Evolutionary conservation across 1,140 invertebrate genomes (phyloP).

Genomic region (Sitobion miscanthi): DNA sequence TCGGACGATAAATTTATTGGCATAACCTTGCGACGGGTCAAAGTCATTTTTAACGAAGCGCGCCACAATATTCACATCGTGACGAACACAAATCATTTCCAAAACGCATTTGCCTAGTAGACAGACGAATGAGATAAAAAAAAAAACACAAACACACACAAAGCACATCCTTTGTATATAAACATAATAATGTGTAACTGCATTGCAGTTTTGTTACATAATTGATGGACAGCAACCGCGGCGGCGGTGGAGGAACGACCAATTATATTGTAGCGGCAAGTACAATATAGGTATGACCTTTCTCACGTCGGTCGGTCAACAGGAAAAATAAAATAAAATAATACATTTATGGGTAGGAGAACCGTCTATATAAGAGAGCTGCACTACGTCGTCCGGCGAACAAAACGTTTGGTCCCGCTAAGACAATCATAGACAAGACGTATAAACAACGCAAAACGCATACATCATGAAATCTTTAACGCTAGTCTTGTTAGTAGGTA

Average conservation of each 20-base stretch:
- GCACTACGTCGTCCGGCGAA: neutral
- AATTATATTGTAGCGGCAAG: neutral
- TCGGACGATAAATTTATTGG: neutral
- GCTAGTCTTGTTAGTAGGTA: conserved; percentile 32
- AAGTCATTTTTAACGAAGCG: conserved; percentile 30
- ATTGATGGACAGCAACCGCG: neutral
- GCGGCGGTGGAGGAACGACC: neutral
- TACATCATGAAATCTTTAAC: conserved; percentile 32
- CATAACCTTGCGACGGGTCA: conserved; percentile 14
- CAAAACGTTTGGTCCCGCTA: neutral
- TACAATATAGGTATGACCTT: conserved; percentile 26
- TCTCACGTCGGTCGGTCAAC: neutral
- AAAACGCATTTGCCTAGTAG: conserved; percentile 15
- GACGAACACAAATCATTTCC: conserved; percentile 16
- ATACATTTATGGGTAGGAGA: conserved; percentile 19
- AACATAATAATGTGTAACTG: neutral
- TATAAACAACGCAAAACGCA: neutral
- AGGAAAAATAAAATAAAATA: conserved; percentile 7
- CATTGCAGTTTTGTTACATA: conserved; percentile 34
- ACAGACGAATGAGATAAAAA: neutral
- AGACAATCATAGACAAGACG: neutral
- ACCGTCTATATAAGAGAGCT: conserved; percentile 32
- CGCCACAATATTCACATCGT: neutral
- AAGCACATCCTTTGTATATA: conserved; percentile 4
- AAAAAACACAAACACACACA: neutral